These are phyloP conservation scores for Macropus fuliginosus DNA, from an alignment of 2,797 vertebrate species.

Conservation along the genomic window DNA sequence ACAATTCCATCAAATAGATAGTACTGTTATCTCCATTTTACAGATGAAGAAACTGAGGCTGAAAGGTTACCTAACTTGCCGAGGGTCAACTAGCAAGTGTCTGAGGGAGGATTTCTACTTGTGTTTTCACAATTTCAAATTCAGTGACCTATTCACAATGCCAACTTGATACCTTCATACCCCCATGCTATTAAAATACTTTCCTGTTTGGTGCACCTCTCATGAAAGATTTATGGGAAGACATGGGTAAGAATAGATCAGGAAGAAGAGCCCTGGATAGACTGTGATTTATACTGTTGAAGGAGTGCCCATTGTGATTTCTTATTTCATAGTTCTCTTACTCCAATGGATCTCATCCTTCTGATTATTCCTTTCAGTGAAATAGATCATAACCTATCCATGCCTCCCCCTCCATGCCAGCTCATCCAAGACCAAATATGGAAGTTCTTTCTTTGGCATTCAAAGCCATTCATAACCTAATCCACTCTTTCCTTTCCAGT, in stretches of 20 bases:
- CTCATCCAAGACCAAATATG: background rate
- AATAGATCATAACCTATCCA: background rate
- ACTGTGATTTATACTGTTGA: background rate
- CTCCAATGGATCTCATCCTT: background rate
- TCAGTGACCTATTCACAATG: background rate
- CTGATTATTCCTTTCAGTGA: background rate
- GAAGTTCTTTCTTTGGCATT: background rate
- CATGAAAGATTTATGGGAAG: background rate
- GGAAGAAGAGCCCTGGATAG: background rate
- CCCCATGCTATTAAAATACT: background rate
- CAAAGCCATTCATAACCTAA: background rate
- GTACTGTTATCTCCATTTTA: background rate
- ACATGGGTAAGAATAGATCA: background rate
- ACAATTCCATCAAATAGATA: background rate
- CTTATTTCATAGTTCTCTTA: background rate
- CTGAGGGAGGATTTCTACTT: too few species aligned
- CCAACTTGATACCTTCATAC: background rate
- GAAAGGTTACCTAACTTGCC: slow-evolving; percentile 20
- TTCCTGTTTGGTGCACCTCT: background rate
- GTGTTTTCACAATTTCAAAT: background rate
- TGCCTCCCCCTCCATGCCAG: background rate
- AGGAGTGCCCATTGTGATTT: background rate
- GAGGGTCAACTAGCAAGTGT: background rate
- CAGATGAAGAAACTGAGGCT: slow-evolving; percentile 11
- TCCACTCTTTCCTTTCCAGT: background rate